phyloP scores from a whole-genome alignment of 2,797 vertebrate genomes.

The Vespertilio murinus region DNA sequence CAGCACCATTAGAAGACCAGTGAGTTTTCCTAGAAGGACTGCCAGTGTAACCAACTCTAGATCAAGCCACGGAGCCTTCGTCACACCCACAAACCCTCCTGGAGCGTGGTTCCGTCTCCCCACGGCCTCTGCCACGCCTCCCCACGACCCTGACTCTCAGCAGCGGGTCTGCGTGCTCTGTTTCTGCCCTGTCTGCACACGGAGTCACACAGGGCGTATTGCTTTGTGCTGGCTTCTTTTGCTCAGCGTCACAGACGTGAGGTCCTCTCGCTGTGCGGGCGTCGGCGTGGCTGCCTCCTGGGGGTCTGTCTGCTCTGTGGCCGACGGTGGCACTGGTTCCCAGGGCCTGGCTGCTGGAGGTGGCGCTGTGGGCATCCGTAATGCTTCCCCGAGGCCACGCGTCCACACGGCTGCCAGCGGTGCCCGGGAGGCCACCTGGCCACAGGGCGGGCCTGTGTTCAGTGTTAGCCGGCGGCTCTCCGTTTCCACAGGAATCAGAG shows the following conservation, averaged over 20 bases:
- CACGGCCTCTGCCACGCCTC: neutral
- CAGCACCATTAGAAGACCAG: neutral
- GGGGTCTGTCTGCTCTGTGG: neutral
- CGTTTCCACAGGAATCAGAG: neutral
- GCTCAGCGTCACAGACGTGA: neutral
- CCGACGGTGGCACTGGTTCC: neutral
- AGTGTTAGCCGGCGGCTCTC: neutral
- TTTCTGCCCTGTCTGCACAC: neutral
- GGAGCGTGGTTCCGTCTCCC: rapidly evolving
- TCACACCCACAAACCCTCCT: neutral
- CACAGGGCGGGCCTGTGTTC: neutral
- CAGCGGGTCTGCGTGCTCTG: neutral
- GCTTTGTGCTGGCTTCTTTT: neutral
- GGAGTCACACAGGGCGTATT: neutral
- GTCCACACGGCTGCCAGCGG: neutral
- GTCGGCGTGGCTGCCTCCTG: neutral
- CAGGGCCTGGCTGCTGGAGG: neutral
- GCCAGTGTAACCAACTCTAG: neutral
- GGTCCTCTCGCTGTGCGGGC: neutral
- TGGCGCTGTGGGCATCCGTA: no score
- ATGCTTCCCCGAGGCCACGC: neutral
- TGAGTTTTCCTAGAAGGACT: neutral
- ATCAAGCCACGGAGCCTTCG: neutral
- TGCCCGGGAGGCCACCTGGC: neutral
- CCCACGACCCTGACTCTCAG: neutral